These are phyloP conservation scores for Idaea biselata DNA, from an alignment of 2,888 invertebrate species.

Conservation along the genomic window DNA sequence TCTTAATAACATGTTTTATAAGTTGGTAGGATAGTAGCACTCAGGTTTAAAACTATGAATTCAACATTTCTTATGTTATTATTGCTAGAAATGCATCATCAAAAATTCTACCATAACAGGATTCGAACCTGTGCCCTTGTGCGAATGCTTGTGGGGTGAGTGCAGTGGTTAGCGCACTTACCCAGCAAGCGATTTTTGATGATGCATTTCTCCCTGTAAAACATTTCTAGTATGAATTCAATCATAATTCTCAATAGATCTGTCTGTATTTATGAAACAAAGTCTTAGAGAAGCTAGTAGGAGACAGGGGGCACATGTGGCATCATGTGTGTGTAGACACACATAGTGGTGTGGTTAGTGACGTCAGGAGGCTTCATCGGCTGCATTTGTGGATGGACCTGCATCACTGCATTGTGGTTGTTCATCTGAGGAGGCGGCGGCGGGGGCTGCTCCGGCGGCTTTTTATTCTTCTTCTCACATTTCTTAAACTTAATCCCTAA, in stretches of 20 bases:
- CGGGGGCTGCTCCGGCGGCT: conserved; percentile 54
- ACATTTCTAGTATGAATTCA: conserved; percentile 1
- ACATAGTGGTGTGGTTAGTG: conserved; percentile 41
- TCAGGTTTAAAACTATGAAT: background rate
- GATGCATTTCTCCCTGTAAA: background rate
- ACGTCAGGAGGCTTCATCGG: conserved; percentile 55
- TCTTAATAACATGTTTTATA: too few species aligned
- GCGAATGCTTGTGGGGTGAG: too few species aligned
- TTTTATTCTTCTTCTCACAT: conserved; percentile 72
- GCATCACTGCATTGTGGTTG: conserved; percentile 34
- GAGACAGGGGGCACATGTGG: conserved; percentile 69
- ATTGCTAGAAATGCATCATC: too few species aligned
- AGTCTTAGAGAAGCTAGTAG: conserved; percentile 38
- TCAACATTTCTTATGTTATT: too few species aligned
- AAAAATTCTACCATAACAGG: too few species aligned
- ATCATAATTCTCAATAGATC: conserved; percentile 12
- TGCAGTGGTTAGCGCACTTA: too few species aligned
- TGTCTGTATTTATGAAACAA: conserved; percentile 7
- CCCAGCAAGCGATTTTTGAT: too few species aligned
- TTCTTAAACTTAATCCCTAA: conserved; percentile 74
- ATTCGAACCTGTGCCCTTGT: too few species aligned
- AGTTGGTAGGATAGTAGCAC: background rate
- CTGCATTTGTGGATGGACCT: conserved; percentile 43
- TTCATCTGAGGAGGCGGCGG: conserved; percentile 36
- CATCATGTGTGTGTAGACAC: conserved; percentile 67